Evolutionary conservation across 2,797 vertebrate genomes (phyloP).

Genomic region (Saxicola maurus): DNA sequence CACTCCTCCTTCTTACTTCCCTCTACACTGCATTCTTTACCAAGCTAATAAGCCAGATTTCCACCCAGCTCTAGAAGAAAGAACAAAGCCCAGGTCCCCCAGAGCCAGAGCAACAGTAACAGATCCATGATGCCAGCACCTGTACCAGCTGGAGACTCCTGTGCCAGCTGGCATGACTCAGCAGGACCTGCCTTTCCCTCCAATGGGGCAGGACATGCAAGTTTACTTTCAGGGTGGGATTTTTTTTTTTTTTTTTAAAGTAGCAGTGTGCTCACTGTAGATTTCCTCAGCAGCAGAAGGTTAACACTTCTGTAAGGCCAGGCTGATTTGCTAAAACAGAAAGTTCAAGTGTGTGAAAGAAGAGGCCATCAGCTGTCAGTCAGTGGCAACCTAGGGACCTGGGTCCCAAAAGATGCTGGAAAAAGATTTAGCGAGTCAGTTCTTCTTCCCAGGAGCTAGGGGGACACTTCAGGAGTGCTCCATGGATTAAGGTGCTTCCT

Average conservation of each 20-base stretch:
- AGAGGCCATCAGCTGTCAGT: background rate
- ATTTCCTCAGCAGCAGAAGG: background rate
- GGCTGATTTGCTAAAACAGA: background rate
- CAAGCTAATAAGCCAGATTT: background rate
- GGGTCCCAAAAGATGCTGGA: background rate
- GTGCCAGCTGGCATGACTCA: background rate
- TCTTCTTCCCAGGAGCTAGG: background rate
- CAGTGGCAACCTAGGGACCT: background rate
- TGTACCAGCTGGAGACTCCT: background rate
- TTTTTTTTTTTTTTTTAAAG: background rate
- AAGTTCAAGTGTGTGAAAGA: background rate
- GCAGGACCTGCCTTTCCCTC: constrained; percentile 4
- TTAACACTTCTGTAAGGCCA: background rate
- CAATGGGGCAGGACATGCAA: background rate
- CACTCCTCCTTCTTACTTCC: background rate
- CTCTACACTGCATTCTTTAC: background rate
- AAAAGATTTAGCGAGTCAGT: rapidly evolving
- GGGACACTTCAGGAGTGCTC: background rate
- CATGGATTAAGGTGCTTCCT: background rate
- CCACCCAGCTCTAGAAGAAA: background rate
- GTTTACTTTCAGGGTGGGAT: constrained; percentile 49
- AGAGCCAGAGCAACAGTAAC: background rate
- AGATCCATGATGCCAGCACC: rapidly evolving
- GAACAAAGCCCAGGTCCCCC: background rate
- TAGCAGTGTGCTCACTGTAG: background rate